These are phyloP conservation scores for Sarcophilus harrisii DNA, from an alignment of 2,797 vertebrate genomes.

Conservation along the genomic window DNA sequence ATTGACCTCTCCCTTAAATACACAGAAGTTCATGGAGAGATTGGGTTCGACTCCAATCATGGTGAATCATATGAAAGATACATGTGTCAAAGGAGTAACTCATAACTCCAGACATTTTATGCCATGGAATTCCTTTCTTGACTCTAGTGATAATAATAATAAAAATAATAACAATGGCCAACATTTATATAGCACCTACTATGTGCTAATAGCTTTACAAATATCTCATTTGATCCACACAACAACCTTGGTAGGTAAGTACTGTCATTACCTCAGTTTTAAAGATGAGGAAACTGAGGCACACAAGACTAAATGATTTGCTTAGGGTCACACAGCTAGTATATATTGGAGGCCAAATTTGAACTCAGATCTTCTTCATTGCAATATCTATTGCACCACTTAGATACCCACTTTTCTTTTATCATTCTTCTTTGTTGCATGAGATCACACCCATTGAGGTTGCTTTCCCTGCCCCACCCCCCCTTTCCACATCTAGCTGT, in stretches of 20 bases:
- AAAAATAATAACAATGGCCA: neutral
- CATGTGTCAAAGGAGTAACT: neutral
- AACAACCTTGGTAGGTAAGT: neutral
- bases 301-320: neutral
- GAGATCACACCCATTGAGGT: neutral
- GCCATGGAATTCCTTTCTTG: neutral
- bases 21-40: neutral
- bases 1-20: neutral
- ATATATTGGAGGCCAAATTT: neutral
- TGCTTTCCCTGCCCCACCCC: too few relatives aligned
- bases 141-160: neutral
- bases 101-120: neutral
- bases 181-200: neutral
- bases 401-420: neutral
- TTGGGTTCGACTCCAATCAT: neutral
- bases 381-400: neutral
- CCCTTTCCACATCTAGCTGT: neutral
- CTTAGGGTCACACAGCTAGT: neutral
- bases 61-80: neutral
- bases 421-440: neutral
- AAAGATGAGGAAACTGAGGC: neutral
- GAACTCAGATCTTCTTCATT: neutral
- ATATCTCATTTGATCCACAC: neutral
- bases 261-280: neutral
- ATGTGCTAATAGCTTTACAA: neutral